Base-by-base conservation (phyloP, 2,113 vertebrate species). In the Perca fluviatilis region DNA sequence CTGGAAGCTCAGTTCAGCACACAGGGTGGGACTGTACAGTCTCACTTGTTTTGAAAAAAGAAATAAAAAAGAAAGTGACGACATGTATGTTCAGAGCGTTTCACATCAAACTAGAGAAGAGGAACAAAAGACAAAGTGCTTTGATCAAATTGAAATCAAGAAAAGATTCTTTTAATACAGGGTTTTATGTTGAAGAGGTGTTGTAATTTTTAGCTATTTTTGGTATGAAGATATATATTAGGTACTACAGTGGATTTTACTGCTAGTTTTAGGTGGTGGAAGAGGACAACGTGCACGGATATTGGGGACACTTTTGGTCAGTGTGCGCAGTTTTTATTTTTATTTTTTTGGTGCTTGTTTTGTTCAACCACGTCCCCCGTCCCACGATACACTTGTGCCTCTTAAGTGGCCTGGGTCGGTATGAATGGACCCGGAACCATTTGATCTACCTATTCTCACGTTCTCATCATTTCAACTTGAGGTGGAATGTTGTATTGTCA, bases 161-260 rank as follows among this genome's bases (percentile, higher is more conserved):
- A 74, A 77, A 87, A 84, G 77, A 84, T 85, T 83, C 82, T 89
- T 91, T 90, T 86, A 91, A 92, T 90, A 95, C 95, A 95, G 94
- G 95, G 94, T 95, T 95, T 92, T 91, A 91, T 91, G 80, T 88
- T 70, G 83, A 87, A 74, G 79, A 88, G 86, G 79, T 91, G 83
- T 89, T 90, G 75, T 89, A 88, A 87, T 88, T 84, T 82, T 90
- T 88, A 84, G 86, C 86, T 89, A 69, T 81, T 92, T 91, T 90
- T 93, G 84, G 76, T 93, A 94, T 94, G 87, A 91, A 95, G 87
- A 91, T 94, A 83, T 93, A 91, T 92, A 90, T 92, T 92, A 86
- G 95, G 94, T 95, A 95, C 94, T 93, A 87, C 90, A 91, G 80
- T 87, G 90, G 85, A 87, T 87, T 92, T 89, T 74, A 87, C 82